These are phyloP conservation scores for Platysternon megacephalum DNA, from an alignment of 2,113 vertebrate genomes.

Conservation along the genomic window DNA sequence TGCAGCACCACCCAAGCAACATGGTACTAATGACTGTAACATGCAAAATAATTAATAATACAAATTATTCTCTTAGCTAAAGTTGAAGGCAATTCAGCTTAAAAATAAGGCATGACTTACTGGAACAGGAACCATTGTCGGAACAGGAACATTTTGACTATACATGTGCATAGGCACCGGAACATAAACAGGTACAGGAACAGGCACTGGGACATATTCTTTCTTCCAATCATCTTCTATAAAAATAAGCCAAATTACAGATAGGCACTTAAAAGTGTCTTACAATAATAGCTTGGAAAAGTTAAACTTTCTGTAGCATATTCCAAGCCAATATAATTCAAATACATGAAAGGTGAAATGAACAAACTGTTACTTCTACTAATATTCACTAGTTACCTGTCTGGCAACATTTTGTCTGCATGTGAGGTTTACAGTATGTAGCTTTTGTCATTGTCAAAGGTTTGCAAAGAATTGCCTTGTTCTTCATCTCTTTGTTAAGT, in stretches of 20 bases:
- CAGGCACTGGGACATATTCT: slow-evolving; percentile 93
- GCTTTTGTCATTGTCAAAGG: slow-evolving; percentile 98
- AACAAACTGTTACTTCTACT: not conserved
- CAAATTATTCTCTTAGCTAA: not conserved
- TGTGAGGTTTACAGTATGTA: slow-evolving; percentile 98
- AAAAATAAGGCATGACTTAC: slow-evolving; percentile 81
- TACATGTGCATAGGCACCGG: slow-evolving; percentile 98
- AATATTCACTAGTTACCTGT: slow-evolving; percentile 85
- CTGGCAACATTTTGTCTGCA: slow-evolving; percentile 96
- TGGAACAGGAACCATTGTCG: slow-evolving; percentile 90
- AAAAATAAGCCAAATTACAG: slow-evolving; percentile 61
- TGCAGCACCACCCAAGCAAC: not conserved
- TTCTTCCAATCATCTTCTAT: slow-evolving; percentile 89
- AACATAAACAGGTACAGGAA: slow-evolving; percentile 95
- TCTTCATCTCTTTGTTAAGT: slow-evolving; percentile 94
- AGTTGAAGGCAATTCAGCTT: not conserved
- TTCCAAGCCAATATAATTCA: not conserved
- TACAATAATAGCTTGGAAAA: slow-evolving; percentile 2
- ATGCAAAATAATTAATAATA: not conserved
- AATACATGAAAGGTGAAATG: not conserved
- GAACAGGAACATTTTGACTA: slow-evolving; percentile 89
- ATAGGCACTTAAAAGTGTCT: slow-evolving; percentile 40
- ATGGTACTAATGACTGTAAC: accelerated
- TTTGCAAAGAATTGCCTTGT: slow-evolving; percentile 98
- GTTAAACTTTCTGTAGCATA: not conserved